Percentiles rank a stretch among this genome's conserved stretches.
These are phyloP conservation scores for Ips typographus DNA, from an alignment of 1,140 invertebrate species.

Conservation along the genomic window DNA sequence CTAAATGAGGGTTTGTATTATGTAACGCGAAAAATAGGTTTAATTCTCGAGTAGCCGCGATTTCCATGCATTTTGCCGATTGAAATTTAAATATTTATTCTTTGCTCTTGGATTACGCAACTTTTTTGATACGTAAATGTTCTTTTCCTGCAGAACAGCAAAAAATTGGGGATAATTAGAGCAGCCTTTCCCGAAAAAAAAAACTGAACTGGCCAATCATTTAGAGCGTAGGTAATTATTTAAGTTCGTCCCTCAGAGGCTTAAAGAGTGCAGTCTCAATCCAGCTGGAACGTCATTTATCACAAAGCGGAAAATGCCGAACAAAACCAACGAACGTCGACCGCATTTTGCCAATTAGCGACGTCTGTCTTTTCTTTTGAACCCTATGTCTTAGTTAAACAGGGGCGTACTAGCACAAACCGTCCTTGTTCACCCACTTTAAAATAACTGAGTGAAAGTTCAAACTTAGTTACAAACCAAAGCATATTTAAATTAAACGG, in stretches of 20 bases:
- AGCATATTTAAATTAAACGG: no score
- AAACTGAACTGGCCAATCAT: no score
- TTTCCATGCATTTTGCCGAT: no score
- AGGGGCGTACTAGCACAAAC: neutral
- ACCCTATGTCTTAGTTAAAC: constrained; percentile 15
- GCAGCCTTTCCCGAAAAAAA: no score
- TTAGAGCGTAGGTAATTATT: constrained; percentile 17
- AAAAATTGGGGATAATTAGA: no score
- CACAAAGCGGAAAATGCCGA: constrained; percentile 22
- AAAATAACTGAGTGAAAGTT: neutral
- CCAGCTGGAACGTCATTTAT: constrained; percentile 18
- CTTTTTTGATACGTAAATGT: no score
- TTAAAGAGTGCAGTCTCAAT: constrained; percentile 26
- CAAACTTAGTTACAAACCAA: neutral
- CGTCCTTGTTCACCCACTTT: neutral
- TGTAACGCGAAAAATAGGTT: no score
- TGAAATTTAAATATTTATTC: no score
- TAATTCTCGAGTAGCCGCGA: no score
- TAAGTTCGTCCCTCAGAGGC: constrained; percentile 13
- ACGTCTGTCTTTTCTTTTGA: constrained; percentile 27
- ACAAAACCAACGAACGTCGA: constrained; percentile 16
- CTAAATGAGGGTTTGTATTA: no score
- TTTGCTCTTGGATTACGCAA: no score
- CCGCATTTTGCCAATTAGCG: constrained; percentile 22
- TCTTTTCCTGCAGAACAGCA: no score